phyloP scores from a whole-genome alignment of 2,113 vertebrate genomes.

The Tyrannus savana region DNA sequence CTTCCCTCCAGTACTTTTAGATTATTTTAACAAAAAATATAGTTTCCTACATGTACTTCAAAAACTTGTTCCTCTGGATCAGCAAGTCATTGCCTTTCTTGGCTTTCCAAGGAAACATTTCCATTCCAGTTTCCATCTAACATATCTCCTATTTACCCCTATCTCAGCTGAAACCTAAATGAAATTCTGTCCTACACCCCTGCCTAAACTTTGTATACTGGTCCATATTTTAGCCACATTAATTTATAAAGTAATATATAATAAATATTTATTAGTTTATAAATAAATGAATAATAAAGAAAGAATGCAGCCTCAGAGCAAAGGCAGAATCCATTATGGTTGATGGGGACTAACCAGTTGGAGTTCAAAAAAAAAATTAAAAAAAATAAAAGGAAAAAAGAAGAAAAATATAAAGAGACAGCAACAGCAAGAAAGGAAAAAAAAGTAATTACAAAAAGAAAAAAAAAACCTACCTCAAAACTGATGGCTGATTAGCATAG shows the following conservation, averaged over 20 bases:
- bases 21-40: background rate
- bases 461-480: background rate
- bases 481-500: constrained; percentile 46
- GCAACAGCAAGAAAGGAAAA: background rate
- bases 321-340: background rate
- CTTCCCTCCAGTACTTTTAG: background rate
- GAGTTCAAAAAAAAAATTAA: background rate
- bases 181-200: background rate
- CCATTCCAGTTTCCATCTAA: background rate
- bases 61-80: background rate
- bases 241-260: background rate
- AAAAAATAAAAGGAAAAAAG: background rate
- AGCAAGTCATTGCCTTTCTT: background rate
- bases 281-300: background rate
- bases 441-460: background rate
- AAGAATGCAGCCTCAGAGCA: background rate
- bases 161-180: background rate
- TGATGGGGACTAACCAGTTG: background rate
- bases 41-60: background rate
- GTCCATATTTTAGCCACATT: background rate
- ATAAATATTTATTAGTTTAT: background rate
- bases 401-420: background rate
- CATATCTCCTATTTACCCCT: background rate
- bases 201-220: background rate
- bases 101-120: background rate